Conservation (phyloP, 2,113 vertebrate genomes). For the Cettia cetti region DNA sequence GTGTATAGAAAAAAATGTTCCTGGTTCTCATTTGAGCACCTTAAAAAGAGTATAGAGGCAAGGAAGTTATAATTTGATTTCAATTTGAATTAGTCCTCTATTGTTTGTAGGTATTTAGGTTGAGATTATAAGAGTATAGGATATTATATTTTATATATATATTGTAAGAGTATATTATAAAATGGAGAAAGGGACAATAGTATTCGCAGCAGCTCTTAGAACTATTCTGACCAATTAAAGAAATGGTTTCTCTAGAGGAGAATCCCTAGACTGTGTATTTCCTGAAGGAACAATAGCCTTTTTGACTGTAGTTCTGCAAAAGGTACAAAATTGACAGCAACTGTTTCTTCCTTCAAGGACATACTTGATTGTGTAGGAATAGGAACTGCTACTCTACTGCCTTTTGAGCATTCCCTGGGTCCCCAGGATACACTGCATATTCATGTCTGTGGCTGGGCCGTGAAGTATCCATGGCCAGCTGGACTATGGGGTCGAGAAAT, state of each 20-base stretch:
- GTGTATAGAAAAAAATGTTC: neutral
- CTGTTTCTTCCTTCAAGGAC: neutral
- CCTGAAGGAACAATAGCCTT: neutral
- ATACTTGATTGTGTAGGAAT: neutral
- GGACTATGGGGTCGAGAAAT: neutral
- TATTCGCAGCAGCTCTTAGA: neutral
- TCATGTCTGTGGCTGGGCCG: neutral
- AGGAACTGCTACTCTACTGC: neutral
- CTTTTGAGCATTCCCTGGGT: neutral
- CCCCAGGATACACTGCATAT: neutral
- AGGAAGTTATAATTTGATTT: neutral
- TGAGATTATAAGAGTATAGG: neutral
- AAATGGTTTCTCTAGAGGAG: neutral
- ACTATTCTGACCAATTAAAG: neutral
- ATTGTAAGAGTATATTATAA: neutral
- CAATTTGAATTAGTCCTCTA: neutral
- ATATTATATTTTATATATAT: neutral
- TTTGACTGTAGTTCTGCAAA: neutral
- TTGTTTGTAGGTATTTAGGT: neutral
- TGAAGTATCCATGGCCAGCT: neutral
- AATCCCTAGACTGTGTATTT: neutral
- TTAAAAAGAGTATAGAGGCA: neutral
- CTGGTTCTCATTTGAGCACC: neutral
- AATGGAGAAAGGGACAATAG: neutral
- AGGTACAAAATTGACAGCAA: neutral